Percentiles rank a stretch among this genome's conserved stretches.
phyloP scores from a whole-genome alignment of 2,888 invertebrate genomes.

The Papilio demoleus region DNA sequence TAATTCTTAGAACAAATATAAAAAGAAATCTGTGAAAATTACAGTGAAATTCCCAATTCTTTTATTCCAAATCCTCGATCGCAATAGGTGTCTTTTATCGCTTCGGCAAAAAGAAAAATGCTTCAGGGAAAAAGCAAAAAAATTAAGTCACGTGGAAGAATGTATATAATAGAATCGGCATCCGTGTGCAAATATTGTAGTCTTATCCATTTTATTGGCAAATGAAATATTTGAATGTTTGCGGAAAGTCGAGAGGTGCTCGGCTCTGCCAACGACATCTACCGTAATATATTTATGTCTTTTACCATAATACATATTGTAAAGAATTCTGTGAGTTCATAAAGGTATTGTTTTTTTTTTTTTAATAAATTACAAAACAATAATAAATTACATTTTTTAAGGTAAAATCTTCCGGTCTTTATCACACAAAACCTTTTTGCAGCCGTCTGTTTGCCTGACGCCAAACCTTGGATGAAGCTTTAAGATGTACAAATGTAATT shows the following conservation, averaged over 20 bases:
- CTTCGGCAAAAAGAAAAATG: conserved; percentile 21
- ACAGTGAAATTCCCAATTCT: conserved; percentile 15
- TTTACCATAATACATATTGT: not conserved
- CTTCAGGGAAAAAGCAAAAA: conserved; percentile 37
- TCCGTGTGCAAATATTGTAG: conserved; percentile 32
- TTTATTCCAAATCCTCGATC: conserved; percentile 28
- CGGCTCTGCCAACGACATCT: conserved; percentile 2
- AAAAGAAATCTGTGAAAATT: not conserved
- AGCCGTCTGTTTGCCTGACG: too few relatives aligned
- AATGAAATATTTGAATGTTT: conserved; percentile 38
- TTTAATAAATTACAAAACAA: too few relatives aligned
- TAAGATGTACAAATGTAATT: too few relatives aligned
- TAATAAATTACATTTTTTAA: not conserved
- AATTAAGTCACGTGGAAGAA: conserved; percentile 38
- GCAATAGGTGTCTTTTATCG: conserved; percentile 35
- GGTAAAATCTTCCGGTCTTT: too few relatives aligned
- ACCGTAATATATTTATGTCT: not conserved
- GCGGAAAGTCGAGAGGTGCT: not conserved
- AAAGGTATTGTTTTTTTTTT: too few relatives aligned
- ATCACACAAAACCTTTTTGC: too few relatives aligned
- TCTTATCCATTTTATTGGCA: conserved; percentile 32
- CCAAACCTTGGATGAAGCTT: too few relatives aligned
- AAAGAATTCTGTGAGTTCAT: too few relatives aligned
- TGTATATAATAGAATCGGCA: conserved; percentile 37
- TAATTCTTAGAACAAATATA: conserved; percentile 1